Percentiles rank a stretch among this genome's conserved stretches.
phyloP scores from a whole-genome alignment of 2,888 invertebrate species.

The Autographa pulchrina region DNA sequence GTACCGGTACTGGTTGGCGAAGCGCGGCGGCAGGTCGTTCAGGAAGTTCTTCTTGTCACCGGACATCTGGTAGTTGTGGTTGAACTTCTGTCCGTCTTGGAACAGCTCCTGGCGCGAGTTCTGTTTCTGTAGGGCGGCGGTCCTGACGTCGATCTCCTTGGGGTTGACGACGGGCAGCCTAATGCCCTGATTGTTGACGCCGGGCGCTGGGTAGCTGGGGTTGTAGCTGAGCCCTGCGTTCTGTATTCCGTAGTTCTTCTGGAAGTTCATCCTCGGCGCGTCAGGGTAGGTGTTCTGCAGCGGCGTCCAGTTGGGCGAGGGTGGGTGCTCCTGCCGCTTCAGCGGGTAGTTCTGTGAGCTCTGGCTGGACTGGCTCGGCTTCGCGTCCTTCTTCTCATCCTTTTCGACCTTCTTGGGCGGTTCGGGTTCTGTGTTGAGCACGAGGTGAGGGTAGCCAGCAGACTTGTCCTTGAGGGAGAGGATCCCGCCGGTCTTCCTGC shows the following conservation, averaged over 20 bases:
- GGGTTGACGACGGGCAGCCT: slow-evolving; percentile 86
- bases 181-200: slow-evolving; percentile 73
- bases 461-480: slow-evolving; percentile 88
- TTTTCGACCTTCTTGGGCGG: slow-evolving; percentile 75
- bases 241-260: slow-evolving; percentile 80
- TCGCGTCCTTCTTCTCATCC: slow-evolving; percentile 78
- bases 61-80: slow-evolving; percentile 80
- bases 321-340: slow-evolving; percentile 68
- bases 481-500: slow-evolving; percentile 86
- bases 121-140: slow-evolving; percentile 85
- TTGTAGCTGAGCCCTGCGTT: slow-evolving; percentile 74
- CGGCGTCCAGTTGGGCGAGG: slow-evolving; percentile 66
- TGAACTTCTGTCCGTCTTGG: slow-evolving; percentile 79
- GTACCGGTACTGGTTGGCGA: slow-evolving; percentile 85
- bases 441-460: slow-evolving; percentile 86
- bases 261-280: slow-evolving; percentile 72
- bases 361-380: slow-evolving; percentile 69
- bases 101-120: slow-evolving; percentile 80
- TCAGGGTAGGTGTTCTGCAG: slow-evolving; percentile 64
- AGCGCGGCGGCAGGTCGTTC: slow-evolving; percentile 83
- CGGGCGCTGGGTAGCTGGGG: slow-evolving; percentile 68
- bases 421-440: slow-evolving; percentile 79
- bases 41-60: slow-evolving; percentile 85
- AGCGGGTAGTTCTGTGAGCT: slow-evolving; percentile 69
- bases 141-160: slow-evolving; percentile 87